phyloP scores from a whole-genome alignment of 2,113 vertebrate genomes.

The Egretta garzetta region DNA sequence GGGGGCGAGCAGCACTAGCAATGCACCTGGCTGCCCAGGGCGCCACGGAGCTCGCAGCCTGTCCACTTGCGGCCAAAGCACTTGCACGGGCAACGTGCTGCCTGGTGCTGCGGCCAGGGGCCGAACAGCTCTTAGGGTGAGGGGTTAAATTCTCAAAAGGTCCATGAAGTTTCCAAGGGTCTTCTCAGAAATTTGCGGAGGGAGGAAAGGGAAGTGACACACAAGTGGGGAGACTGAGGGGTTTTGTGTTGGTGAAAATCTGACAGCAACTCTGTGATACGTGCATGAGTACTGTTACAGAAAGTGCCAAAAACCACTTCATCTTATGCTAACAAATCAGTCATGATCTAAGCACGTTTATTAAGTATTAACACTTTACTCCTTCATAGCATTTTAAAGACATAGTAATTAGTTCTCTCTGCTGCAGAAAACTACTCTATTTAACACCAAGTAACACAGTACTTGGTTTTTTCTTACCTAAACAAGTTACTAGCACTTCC shows the following conservation, averaged over 20 bases:
- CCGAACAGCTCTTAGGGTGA: accelerated
- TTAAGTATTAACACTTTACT: background rate
- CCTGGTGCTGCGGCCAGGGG: background rate
- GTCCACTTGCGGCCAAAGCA: accelerated
- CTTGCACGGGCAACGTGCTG: background rate
- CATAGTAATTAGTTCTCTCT: background rate
- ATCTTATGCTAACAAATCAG: background rate
- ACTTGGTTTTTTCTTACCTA: background rate
- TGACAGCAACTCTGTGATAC: background rate
- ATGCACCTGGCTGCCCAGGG: background rate
- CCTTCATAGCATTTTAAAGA: background rate
- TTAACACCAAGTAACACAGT: background rate
- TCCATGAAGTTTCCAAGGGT: background rate
- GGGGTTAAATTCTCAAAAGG: background rate
- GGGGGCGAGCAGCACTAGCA: background rate
- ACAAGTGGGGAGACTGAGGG: background rate
- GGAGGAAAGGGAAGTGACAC: background rate
- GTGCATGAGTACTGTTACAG: accelerated
- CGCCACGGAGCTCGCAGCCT: background rate
- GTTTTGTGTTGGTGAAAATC: background rate
- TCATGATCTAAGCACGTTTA: background rate
- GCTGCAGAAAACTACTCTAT: background rate
- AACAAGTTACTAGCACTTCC: background rate
- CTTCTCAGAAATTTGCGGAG: background rate
- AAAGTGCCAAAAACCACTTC: background rate